A percentile compares a stretch with the other conserved stretches of the same genome.
Conservation (phyloP, 2,888 invertebrate species). For the Diarsia brunnea region DNA sequence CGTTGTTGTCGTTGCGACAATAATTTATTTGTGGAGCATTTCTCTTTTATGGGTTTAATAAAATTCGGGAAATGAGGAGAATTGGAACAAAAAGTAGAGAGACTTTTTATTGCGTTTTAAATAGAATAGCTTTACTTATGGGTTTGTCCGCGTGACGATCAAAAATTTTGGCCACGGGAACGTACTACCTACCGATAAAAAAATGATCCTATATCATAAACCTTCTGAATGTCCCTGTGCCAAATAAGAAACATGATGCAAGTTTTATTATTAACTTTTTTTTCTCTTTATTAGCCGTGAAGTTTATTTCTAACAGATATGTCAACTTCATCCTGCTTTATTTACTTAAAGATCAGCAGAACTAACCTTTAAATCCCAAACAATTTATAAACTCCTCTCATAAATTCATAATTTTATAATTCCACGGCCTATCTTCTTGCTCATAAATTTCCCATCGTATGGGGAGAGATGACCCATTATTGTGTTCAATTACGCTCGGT, state of each 20-base stretch:
- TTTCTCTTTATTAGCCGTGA: too few relatives aligned
- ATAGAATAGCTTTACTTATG: background rate
- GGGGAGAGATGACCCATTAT: constrained; percentile 38
- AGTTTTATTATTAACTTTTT: too few relatives aligned
- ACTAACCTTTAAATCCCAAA: background rate
- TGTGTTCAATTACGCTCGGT: constrained; percentile 57
- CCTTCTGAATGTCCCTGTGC: background rate
- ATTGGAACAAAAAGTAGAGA: background rate
- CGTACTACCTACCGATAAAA: background rate
- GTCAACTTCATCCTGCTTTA: too few relatives aligned
- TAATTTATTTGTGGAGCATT: constrained; percentile 37
- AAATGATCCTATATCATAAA: background rate
- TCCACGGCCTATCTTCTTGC: constrained; percentile 3
- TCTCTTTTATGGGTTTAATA: constrained; percentile 16
- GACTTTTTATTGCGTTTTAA: background rate
- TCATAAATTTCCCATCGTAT: constrained; percentile 38
- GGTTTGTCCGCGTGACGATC: background rate
- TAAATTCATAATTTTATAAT: constrained; percentile 1
- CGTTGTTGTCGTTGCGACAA: constrained; percentile 38
- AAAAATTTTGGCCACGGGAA: background rate
- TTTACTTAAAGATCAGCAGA: background rate
- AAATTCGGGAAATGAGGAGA: background rate
- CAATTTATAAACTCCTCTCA: background rate
- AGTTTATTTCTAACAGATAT: too few relatives aligned
- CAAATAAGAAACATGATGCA: background rate